These are phyloP conservation scores for Rafetus swinhoei DNA, from an alignment of 2,113 vertebrate species.

Conservation along the genomic window DNA sequence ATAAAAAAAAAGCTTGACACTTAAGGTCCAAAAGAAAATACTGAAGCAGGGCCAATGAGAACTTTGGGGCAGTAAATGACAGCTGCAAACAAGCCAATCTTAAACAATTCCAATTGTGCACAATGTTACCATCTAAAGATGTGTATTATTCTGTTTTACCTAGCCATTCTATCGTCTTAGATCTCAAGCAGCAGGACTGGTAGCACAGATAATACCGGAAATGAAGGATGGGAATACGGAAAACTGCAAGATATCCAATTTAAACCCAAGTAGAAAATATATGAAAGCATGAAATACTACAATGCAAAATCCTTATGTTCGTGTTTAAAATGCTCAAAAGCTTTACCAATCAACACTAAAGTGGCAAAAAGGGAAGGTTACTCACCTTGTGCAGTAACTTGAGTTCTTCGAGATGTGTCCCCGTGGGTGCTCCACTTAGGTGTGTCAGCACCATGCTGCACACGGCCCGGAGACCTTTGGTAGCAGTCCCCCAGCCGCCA, in stretches of 20 bases:
- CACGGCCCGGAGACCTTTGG: too few relatives aligned
- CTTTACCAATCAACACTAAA: not conserved
- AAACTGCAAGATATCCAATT: constrained; percentile 32
- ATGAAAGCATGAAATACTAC: constrained; percentile 19
- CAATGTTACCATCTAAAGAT: constrained; percentile 58
- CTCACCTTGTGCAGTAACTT: too few relatives aligned
- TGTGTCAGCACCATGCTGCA: too few relatives aligned
- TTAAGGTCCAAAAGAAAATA: not conserved
- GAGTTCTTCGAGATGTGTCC: too few relatives aligned
- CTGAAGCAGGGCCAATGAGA: not conserved
- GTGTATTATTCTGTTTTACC: constrained; percentile 47
- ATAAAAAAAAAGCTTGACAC: not conserved
- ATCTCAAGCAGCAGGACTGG: constrained; percentile 46
- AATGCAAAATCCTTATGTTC: not conserved
- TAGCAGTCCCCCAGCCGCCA: too few relatives aligned
- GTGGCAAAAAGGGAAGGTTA: not conserved
- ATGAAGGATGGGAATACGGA: constrained; percentile 48
- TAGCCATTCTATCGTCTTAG: constrained; percentile 27
- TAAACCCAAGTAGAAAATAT: constrained; percentile 1
- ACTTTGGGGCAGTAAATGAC: accelerated
- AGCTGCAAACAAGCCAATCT: constrained; percentile 19
- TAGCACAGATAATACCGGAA: constrained; percentile 53
- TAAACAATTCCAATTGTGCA: constrained; percentile 37
- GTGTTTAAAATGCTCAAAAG: not conserved
- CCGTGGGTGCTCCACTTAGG: too few relatives aligned